Base-by-base conservation (phyloP, 1,140 invertebrate species). In the Brachionus calyciflorus region DNA sequence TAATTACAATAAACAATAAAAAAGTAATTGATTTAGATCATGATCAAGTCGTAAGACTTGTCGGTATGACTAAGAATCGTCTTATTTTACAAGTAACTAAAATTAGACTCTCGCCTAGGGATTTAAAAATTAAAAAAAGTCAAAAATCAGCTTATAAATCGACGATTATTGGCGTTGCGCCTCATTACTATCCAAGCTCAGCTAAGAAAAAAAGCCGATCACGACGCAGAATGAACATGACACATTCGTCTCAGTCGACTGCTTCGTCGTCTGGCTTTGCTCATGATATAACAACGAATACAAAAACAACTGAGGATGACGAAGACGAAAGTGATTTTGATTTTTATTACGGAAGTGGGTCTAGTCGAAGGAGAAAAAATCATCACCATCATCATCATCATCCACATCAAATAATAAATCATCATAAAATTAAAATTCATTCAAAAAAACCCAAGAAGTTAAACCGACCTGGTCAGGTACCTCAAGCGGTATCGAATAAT, bases 11-110 rank as follows among this genome's bases (percentile, higher is more conserved):
- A 33, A 73, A 73, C 19, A 37, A 73, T 24, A 73, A 51, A 55
- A 73, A 73, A 55, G 69, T 73, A n/a, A 73, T 33, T 17, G 69
- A 73, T 3, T 55, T 51, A 28, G 69, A 73, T 55, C 69, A 73
- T 41, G 69, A 73, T 55, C 69, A 73, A 30, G 69, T 73, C 6
- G 69, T 73, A 19, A 28, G 69, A 46, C 46, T 73, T 12, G 69
- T 73, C 2, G 69, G 69, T n/a, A 49, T 51, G 46, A 37, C 46
- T 21, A 49, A 55, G 12, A 49, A 73, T 33, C 28, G 48, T 24
- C 69, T 73, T 24, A 33, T 73, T 28, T 26, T 73, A 9, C 60
- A 65, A 65, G 40, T 65, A 14, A 65, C 60, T 21, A 65, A 65
- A 41, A 17, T 65, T n/a, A 65, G 44, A 65, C 2, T 65, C 10